Evolutionary conservation across 2,797 vertebrate genomes (phyloP), one percentile per base, ranked within the genome.

Genomic region (Micrastur ruficollis): DNA sequence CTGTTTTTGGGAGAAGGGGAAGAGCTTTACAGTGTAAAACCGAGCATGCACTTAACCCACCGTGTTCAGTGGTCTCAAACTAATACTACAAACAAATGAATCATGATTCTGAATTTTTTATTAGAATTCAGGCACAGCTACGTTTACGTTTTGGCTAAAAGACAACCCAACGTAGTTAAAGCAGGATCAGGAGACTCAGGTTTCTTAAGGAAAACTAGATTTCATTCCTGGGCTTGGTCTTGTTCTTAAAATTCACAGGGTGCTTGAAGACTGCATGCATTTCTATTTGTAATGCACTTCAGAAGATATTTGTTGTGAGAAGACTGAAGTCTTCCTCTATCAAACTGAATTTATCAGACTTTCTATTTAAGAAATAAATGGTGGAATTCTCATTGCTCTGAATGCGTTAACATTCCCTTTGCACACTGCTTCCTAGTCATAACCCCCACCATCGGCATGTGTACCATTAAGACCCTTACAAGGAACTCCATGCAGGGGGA

Each of bases 401-500:
- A 59, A 55, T 6, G 40, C 66, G 34, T 32, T 66, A 91, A 36
- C 34, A 11, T 47, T 71, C 40, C 62, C 55, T 56, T 74, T 42
- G 38, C 70, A 88, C 12, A 26, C 25, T 86, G 80, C 32, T 91
- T 68, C 89, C 71, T 75, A 31, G 29, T 21, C 76, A 49, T 23
- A 78, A 58, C 70, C 88, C 88, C 88, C 89, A 74, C 80, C 40
- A 63, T 8, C 25, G 25, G 25, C 78, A 82, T 32, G 42, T 76
- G 93, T n/a, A 90, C 67, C 95, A 95, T 47, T 29, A 74, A 93
- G 93, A 97, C 59, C 96, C 93, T 97, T 52, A 95, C 26, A 83
- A 95, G 97, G 93, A 96, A 97, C 95, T 97, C 97, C 99, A 99
- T 99, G 98, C 99, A 98, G 97, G 97, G 96, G 91, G 67, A 97